Base-by-base conservation (phyloP, 2,797 vertebrate genomes). In the Epinephelus malabaricus region DNA sequence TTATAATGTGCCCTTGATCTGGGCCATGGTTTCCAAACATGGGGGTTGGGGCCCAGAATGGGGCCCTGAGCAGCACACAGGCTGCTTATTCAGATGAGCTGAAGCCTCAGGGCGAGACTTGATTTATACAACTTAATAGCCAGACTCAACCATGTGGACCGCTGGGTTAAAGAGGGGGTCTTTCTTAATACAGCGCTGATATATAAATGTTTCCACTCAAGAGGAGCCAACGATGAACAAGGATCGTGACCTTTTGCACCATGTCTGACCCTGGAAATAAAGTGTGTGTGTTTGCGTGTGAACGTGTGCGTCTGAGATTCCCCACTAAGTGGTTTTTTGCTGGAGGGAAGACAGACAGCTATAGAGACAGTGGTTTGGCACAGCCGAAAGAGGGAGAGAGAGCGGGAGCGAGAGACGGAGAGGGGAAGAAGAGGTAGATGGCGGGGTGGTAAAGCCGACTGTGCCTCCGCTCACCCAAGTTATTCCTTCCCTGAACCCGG, bases 361-460 rank as follows among this genome's bases (percentile, higher is more conserved):
- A 86, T 84, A 95, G 96, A 97, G 96, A 96, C 95, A 96, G 97
- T 93, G 96, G 96, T 95, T 96, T 97, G 95, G 96, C 96, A 84
- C 84, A 61, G 82, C 68, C 17, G 38, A 63, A 49, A 65, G 75
- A 86, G 54, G 25, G 67, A 62, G 79, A 68, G 69, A 40, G 79
- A 69, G 79, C 27, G 76, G 51, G 73, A 50, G 51, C 62, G 73
- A 58, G 72, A 54, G 23, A 78, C 4, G 38, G 46, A 72, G 65
- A 12, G 69, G 18, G 70, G 63, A 27, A 80, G 7, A 76, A 76
- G 87, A 89, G 85, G 84, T 86, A 76, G 82, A 80, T 71, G 84
- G 63, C 2, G 78, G 83, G 85, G 81, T 84, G 78, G 88, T 87
- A 30, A 75, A 91, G 82, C 74, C 72, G 78, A 92, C 78, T 78